phyloP scores from a whole-genome alignment of 92 coral and sea anemone species.

The Virgularia gustaviana region DNA sequence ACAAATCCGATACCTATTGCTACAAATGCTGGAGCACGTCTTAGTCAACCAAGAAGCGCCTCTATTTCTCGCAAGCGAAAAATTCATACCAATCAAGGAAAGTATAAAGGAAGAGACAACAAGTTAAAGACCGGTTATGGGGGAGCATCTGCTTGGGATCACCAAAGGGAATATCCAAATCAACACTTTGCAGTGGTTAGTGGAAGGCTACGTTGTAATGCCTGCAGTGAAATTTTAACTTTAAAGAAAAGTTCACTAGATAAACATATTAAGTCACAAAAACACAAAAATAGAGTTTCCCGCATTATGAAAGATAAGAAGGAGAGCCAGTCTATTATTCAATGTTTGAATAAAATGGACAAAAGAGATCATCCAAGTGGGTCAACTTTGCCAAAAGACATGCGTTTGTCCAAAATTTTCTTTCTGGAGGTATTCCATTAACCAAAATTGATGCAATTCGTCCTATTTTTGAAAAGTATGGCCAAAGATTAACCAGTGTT shows the following conservation, averaged over 20 bases:
- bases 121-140: slow-evolving; percentile 33
- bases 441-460: slow-evolving; percentile 16
- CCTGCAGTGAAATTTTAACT: slow-evolving; percentile 54
- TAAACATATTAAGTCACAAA: slow-evolving; percentile 46
- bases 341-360: neutral
- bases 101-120: slow-evolving; percentile 44
- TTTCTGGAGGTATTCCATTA: slow-evolving; percentile 35
- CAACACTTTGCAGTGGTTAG: slow-evolving; percentile 59
- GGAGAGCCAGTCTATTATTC: slow-evolving; percentile 26
- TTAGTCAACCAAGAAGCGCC: slow-evolving; percentile 43
- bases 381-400: slow-evolving; percentile 34
- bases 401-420: slow-evolving; percentile 24
- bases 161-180: slow-evolving; percentile 49
- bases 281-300: slow-evolving; percentile 52
- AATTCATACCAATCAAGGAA: slow-evolving; percentile 56
- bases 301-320: slow-evolving; percentile 48
- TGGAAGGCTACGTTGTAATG: slow-evolving; percentile 48
- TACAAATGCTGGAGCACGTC: slow-evolving; percentile 50
- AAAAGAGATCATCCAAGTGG: slow-evolving; percentile 3
- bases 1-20: slow-evolving; percentile 43
- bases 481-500: slow-evolving; percentile 25
- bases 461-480: slow-evolving; percentile 31
- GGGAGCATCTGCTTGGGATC: slow-evolving; percentile 50
- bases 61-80: slow-evolving; percentile 49
- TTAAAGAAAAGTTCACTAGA: slow-evolving; percentile 53